phyloP scores from a whole-genome alignment of 37 sponge, comb jelly and placozoan species.

The Axinella damicornis region DNA sequence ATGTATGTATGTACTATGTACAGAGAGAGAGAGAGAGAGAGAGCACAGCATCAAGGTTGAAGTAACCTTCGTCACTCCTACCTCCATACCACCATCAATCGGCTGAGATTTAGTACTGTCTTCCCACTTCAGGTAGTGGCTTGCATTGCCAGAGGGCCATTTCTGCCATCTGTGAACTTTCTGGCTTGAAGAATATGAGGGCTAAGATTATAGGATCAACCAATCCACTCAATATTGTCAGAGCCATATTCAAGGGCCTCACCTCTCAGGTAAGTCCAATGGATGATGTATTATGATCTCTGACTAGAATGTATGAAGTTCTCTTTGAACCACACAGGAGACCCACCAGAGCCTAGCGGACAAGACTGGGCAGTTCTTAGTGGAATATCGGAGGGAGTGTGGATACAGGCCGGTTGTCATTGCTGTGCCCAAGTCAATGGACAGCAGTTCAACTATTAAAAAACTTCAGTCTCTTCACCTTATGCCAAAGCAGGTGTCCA shows the following conservation, averaged over 20 bases:
- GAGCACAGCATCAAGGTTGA: too few species aligned
- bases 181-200: conserved; percentile 78
- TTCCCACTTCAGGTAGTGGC: conserved; percentile 63
- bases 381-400: conserved; percentile 77
- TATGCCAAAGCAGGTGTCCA: too few species aligned
- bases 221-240: conserved; percentile 82
- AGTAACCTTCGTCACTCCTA: too few species aligned
- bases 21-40: too few species aligned
- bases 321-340: conserved; percentile 38
- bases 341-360: conserved; percentile 84
- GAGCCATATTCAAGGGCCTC: conserved; percentile 82
- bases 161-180: conserved; percentile 71
- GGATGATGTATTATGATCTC: background rate
- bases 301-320: background rate
- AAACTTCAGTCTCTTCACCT: too few species aligned
- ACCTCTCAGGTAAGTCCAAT: conserved; percentile 53
- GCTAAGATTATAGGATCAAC: conserved; percentile 85
- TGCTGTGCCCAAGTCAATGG: conserved; percentile 66
- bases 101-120: too few species aligned
- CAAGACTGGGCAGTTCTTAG: conserved; percentile 65
- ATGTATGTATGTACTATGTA: too few species aligned
- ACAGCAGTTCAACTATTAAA: background rate
- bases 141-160: conserved; percentile 81
- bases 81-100: too few species aligned
- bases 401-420: conserved; percentile 77